Evolutionary conservation across 30 jellyfish, hydroid and myxozoan genomes (phyloP).

Genomic region (Cassiopea xamachana): DNA sequence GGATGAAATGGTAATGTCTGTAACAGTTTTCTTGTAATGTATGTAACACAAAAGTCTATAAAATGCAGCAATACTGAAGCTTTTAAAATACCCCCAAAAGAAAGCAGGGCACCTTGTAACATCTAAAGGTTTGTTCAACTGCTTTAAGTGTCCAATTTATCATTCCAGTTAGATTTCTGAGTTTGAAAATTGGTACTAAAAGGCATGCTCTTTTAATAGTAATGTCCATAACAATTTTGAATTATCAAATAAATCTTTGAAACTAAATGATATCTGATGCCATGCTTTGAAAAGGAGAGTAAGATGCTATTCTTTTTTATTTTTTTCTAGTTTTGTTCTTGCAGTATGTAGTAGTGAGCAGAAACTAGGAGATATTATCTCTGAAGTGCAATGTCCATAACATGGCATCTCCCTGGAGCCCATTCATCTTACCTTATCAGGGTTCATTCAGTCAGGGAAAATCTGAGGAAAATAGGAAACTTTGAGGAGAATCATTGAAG

Average conservation of each 20-base stretch:
- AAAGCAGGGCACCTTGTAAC: background rate
- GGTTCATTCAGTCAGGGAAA: too few relatives aligned
- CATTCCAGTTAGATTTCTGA: background rate
- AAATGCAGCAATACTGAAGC: background rate
- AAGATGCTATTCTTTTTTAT: background rate
- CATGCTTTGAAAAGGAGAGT: background rate
- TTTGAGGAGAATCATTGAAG: too few relatives aligned
- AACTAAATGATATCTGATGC: background rate
- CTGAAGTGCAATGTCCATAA: background rate
- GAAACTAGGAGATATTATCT: background rate
- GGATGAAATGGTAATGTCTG: background rate
- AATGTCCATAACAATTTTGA: background rate
- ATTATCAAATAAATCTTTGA: background rate
- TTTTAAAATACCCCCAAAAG: background rate
- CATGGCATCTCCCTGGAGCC: background rate
- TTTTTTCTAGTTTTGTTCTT: background rate
- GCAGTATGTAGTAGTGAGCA: background rate
- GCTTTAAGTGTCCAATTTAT: background rate
- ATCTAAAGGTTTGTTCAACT: background rate
- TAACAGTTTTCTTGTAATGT: background rate
- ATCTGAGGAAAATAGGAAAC: too few relatives aligned
- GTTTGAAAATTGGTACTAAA: background rate
- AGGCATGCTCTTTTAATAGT: background rate
- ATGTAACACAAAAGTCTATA: background rate
- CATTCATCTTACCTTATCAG: too few relatives aligned